Evolutionary conservation across 2,797 vertebrate genomes (phyloP), one percentile per base, ranked within the genome.

Genomic region (Coccyzus lansbergi): DNA sequence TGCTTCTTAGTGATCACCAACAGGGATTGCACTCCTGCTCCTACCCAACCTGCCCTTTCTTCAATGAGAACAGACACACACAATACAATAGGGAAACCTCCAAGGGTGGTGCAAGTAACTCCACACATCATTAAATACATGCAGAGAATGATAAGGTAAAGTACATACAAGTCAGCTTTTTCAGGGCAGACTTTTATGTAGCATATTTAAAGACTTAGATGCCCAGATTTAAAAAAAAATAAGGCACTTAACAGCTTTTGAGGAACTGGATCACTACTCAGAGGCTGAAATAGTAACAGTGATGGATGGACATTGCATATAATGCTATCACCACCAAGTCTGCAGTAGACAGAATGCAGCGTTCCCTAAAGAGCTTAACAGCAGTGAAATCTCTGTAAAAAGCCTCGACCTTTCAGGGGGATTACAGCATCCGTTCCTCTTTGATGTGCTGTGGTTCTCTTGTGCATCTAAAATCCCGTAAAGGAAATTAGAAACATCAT

Each of bases 381-480:
- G 71, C 71, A 91, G 80, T 58, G 85, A 90, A 68, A 94, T 68
- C 71, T 78, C 88, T 77, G 75, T 71, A 84, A 90, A 93, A 89
- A 83, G 60, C 49, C 59, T 5, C 0, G 0, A 46, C 62, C 88
- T 92, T 91, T 75, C 83, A 89, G 20, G 65, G 53, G 82, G 83
- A 88, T 94, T 87, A 87, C 34, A 89, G 68, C 62, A 70, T 68
- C 86, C 21, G 20, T 80, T 77, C 58, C 62, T 26, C 84, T 91
- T 96, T 94, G 86, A 95, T 90, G 90, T 85, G 64, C 44, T 80
- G 33, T 65, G 36, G n/a, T 65, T 94, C 81, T 84, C 71, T 80
- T 67, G 34, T 82, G 75, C 56, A 90, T 84, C 74, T 88, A 76
- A 94, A 96, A 92, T 83, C 92, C 92, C 79, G 33, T 67, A 68